These are phyloP conservation scores for Aphelocoma californica DNA, from an alignment of 2,797 vertebrate species.

Conservation along the genomic window DNA sequence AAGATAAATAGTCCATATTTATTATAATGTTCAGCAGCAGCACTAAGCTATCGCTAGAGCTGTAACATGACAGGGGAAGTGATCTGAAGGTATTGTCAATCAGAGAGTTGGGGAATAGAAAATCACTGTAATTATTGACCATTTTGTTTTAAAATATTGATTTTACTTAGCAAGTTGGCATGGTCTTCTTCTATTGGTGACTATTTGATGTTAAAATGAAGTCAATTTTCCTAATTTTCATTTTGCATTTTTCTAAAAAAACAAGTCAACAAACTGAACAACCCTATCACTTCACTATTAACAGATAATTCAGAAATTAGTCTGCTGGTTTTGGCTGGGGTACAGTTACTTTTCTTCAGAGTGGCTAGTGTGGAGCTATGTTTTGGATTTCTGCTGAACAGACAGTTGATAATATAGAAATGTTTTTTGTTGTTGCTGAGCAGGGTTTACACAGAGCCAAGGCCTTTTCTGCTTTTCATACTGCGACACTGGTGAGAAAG, in stretches of 20 bases:
- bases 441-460: background rate
- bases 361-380: background rate
- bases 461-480: background rate
- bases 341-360: background rate
- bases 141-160: slow-evolving; percentile 24
- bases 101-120: slow-evolving; percentile 28
- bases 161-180: background rate
- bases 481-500: rapidly evolving
- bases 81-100: slow-evolving; percentile 25
- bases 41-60: background rate
- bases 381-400: background rate
- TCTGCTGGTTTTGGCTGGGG: background rate
- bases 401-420: background rate
- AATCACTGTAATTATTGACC: slow-evolving; percentile 40
- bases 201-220: background rate
- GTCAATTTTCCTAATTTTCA: background rate
- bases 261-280: background rate
- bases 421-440: background rate
- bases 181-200: background rate
- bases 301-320: background rate
- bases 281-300: background rate
- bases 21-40: slow-evolving; percentile 34
- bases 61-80: slow-evolving; percentile 12
- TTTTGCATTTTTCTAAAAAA: background rate
- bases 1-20: slow-evolving; percentile 55